phyloP scores from a whole-genome alignment of 2,888 invertebrate genomes.

The Lasioglossum villosulum region DNA sequence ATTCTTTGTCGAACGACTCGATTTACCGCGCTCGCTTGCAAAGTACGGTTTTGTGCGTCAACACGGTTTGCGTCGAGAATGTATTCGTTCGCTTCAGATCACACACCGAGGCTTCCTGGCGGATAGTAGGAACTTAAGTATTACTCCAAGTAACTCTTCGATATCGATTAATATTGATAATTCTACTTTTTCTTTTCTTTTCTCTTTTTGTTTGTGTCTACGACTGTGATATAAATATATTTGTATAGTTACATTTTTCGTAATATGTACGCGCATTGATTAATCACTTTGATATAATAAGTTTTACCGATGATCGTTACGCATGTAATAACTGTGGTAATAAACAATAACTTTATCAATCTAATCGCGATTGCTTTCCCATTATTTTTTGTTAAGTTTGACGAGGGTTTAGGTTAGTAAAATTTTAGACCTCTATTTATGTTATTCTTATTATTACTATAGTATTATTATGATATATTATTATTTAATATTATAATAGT shows the following conservation, averaged over 20 bases:
- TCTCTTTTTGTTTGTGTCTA: constrained; percentile 73
- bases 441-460: neutral
- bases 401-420: neutral
- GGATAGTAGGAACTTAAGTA: constrained; percentile 46
- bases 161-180: constrained; percentile 71
- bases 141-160: constrained; percentile 43
- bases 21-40: neutral
- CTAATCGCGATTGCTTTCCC: neutral
- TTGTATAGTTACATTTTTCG: constrained; percentile 76
- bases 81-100: constrained; percentile 25
- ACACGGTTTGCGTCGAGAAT: constrained; percentile 5
- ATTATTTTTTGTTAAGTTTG: too few relatives aligned
- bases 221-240: constrained; percentile 82
- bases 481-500: too few relatives aligned
- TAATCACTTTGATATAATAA: constrained; percentile 70
- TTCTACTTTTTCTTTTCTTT: constrained; percentile 6
- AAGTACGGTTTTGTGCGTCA: constrained; percentile 11
- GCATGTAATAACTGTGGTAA: constrained; percentile 76
- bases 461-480: neutral
- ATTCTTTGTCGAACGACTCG: constrained; percentile 32
- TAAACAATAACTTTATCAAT: constrained; percentile 70
- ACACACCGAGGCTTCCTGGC: constrained; percentile 12
- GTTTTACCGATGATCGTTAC: constrained; percentile 67
- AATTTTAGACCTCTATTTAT: neutral
- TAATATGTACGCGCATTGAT: constrained; percentile 68